Evolutionary conservation across 1,140 invertebrate species (phyloP), one percentile per base, ranked within the genome.

Genomic region (Leptinotarsa lineolata): DNA sequence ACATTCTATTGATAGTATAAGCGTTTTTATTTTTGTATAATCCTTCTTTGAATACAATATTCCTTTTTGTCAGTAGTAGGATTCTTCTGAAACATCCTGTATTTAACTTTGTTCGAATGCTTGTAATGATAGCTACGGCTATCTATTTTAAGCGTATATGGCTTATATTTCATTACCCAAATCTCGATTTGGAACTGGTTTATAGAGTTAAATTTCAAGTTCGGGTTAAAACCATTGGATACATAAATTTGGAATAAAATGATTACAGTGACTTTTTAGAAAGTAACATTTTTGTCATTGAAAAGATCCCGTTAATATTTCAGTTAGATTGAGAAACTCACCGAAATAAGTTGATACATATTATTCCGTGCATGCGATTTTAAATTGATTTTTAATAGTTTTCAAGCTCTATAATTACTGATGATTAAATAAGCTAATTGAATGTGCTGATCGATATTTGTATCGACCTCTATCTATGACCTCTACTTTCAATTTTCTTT

Each of bases 181-280:
- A 54, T 54, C 48, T 54, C 48, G 48, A 54, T 54, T 54, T 6
- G 48, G 6, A 54, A 54, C 48, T 54, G 48, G 48, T 54, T 54
- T 54, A 16, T 16, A 18, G 48, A 16, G 15, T 54, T 54, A 5
- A 54, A 13, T 54, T 54, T 54, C 30, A 54, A 54, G 48, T 54
- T 16, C 48, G 15, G 48, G 48, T 18, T 18, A 54, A 16, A 54
- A 18, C 48, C 15, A 18, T 16, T 54, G 48, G 48, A 54, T 54
- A 54, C 48, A 54, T 54, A n/a, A 54, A 54, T 54, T 54, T 54
- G 48, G 48, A 54, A 54, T 54, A n/a, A 54, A 54, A 54, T 54
- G 48, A n/a, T 54, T 54, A n/a, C 48, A 54, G 4, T 54, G 48
- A 54, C 6, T 16, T n/a, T 54, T 54, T 54, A 54, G 48, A 54